These are phyloP conservation scores for Calephelis virginiensis DNA, from an alignment of 1,140 invertebrate genomes.

Conservation along the genomic window DNA sequence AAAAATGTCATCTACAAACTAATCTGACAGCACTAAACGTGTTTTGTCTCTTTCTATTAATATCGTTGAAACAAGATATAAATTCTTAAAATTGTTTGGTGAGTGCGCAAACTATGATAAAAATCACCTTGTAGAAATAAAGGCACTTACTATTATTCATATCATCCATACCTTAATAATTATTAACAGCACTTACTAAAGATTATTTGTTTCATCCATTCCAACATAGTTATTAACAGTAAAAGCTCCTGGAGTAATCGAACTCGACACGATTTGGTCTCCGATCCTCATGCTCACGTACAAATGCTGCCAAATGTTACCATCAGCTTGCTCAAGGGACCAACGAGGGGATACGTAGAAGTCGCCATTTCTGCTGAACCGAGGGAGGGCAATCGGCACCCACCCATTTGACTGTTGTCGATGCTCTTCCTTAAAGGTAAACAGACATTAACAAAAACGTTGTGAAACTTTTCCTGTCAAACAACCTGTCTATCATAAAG, in stretches of 20 bases:
- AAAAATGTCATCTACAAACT: too few relatives aligned
- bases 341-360: constrained; percentile 62
- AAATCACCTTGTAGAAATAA: too few relatives aligned
- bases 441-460: not conserved
- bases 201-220: constrained; percentile 55
- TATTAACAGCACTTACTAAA: constrained; percentile 46
- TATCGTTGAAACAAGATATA: too few relatives aligned
- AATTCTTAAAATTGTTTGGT: too few relatives aligned
- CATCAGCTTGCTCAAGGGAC: constrained; percentile 51
- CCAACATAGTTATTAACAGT: constrained; percentile 72
- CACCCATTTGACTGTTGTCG: constrained; percentile 64
- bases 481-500: too few relatives aligned
- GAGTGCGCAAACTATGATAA: too few relatives aligned
- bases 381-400: constrained; percentile 63
- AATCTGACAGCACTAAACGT: too few relatives aligned
- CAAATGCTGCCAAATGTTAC: constrained; percentile 68
- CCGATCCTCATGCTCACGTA: constrained; percentile 60
- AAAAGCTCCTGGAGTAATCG: constrained; percentile 64
- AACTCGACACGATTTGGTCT: constrained; percentile 42
- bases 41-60: too few relatives aligned
- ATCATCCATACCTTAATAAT: not conserved
- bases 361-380: constrained; percentile 53
- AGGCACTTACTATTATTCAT: too few relatives aligned
- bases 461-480: not conserved
- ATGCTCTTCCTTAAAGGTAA: constrained; percentile 50